Base-by-base conservation (phyloP, 2,888 invertebrate genomes). In the Chaetoderma sp. region DNA sequence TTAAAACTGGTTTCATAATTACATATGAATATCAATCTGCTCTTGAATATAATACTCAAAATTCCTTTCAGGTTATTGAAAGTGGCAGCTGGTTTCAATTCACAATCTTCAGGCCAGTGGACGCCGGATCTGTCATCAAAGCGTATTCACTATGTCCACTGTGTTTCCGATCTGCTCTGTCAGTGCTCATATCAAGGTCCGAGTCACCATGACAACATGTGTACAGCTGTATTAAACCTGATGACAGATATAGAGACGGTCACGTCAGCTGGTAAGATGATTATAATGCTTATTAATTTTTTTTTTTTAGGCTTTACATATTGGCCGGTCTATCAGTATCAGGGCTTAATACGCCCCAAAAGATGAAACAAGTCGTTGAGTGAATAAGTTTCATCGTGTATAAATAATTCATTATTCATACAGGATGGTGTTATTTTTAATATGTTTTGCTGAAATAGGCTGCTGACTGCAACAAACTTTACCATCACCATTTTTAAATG, bases 81-180 rank as follows among this genome's bases (percentile, higher is more conserved):
- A 83, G 85, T 88, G 44, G 90, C 90, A 18, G 90, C 91, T 39
- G 90, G 90, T 33, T 91, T 91, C 75, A 73, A 86, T 88, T 70
- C 84, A 85, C 74, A 83, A 82, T 30, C 78, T 81, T 74, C 76
- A 1, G 30, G 16, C 21, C 33, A 55, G 8, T 86, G 88, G 80
- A 87, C 88, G 67, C 85, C 88, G 18, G 87, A 88, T 30, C 88
- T 88, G 21, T 80, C 88, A 13, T 83, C 87, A 49, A 91, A 91
- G 77, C 88, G 91, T 58, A 89, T 90, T 75, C 88, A 90, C 77
- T 92, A 89, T 73, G 88, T 91, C 21, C 89, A 90, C 68, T 89
- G 90, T 47, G 88, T 89, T 56, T 88, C 90, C 0, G 90, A 91
- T 81, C 83, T 91, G 61, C 80, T 92, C 39, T 83, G 84, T 70